These are phyloP conservation scores for Zeus faber DNA, from an alignment of 2,113 vertebrate species.

Conservation along the genomic window DNA sequence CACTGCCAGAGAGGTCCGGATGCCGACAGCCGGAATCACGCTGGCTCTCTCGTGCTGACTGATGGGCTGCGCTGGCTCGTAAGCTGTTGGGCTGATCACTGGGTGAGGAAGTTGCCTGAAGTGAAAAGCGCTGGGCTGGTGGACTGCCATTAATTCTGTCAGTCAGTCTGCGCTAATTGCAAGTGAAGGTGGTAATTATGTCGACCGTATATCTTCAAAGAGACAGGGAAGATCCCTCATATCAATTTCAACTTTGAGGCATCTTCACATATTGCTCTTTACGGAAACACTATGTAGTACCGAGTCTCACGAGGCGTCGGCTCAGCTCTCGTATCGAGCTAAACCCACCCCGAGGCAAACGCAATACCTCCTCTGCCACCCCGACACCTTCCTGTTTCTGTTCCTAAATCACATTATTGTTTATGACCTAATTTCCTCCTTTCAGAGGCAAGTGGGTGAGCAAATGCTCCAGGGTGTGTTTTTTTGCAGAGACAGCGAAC, in stretches of 20 bases:
- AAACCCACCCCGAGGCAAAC: no score
- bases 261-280: no score
- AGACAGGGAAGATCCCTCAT: no score
- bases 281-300: no score
- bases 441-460: slow-evolving; percentile 22
- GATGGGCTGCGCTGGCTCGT: slow-evolving; percentile 30
- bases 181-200: slow-evolving; percentile 1
- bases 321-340: no score
- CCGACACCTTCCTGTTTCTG: slow-evolving; percentile 3
- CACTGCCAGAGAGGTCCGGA: slow-evolving; percentile 33
- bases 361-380: slow-evolving; percentile 12
- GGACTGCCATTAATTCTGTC: background rate
- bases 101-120: slow-evolving; percentile 12
- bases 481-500: slow-evolving; percentile 24
- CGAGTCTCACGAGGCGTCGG: no score
- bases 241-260: no score
- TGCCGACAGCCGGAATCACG: slow-evolving; percentile 21
- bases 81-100: slow-evolving; percentile 3
- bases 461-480: slow-evolving; percentile 17
- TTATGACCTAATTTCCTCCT: background rate
- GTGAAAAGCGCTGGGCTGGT: background rate
- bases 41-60: slow-evolving; percentile 37
- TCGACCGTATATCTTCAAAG: no score
- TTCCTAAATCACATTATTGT: slow-evolving; percentile 8
- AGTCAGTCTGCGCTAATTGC: background rate